phyloP scores from a whole-genome alignment of 2,888 invertebrate genomes.

The Papilio elwesi region DNA sequence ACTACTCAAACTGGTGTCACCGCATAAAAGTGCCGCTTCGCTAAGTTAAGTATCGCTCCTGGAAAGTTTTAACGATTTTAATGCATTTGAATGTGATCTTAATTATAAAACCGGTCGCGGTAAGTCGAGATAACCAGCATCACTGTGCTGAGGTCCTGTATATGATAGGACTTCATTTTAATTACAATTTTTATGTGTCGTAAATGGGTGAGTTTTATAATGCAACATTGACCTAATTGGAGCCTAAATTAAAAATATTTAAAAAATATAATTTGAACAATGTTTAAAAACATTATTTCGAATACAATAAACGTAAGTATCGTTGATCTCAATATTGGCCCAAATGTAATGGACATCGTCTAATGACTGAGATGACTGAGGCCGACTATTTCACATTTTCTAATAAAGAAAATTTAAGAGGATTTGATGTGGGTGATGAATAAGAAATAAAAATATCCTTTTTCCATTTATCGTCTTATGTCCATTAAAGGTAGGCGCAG shows the following conservation, averaged over 20 bases:
- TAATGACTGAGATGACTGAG: too few relatives aligned
- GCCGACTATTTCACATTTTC: too few relatives aligned
- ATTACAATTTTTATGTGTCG: constrained; percentile 28
- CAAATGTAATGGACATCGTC: too few relatives aligned
- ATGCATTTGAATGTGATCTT: constrained; percentile 81
- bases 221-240: constrained; percentile 30
- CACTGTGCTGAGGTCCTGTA: constrained; percentile 52
- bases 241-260: constrained; percentile 28
- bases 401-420: too few relatives aligned
- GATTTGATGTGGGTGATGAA: too few relatives aligned
- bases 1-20: constrained; percentile 56
- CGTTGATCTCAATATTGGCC: too few relatives aligned
- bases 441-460: too few relatives aligned
- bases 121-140: constrained; percentile 73
- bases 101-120: constrained; percentile 79
- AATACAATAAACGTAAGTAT: too few relatives aligned
- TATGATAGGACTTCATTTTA: constrained; percentile 44
- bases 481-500: too few relatives aligned
- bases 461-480: too few relatives aligned
- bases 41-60: constrained; percentile 52
- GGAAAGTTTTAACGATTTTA: constrained; percentile 77
- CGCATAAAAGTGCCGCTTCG: constrained; percentile 54
- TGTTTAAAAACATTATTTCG: too few relatives aligned
- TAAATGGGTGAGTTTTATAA: background rate
- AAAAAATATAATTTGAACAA: too few relatives aligned